Evolutionary conservation across 2,113 vertebrate genomes (phyloP), one percentile per base, ranked within the genome.

Genomic region (Phylloscopus trochiloides): DNA sequence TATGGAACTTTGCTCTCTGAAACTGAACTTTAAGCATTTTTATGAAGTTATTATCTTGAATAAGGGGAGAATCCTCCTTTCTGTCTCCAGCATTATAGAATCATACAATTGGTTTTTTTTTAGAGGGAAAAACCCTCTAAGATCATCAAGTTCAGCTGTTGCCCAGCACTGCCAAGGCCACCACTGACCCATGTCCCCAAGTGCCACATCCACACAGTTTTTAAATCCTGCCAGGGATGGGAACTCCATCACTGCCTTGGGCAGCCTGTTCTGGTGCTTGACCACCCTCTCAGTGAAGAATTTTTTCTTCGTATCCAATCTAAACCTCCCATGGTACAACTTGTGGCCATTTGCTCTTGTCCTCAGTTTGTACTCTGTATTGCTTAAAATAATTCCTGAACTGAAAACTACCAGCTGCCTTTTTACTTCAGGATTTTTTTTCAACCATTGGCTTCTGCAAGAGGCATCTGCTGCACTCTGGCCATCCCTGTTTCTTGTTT

Each of bases 141-240:
- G 45, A 8, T n/a, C 6, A 4, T 34, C 6, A 1, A 31, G 19
- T 61, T 16, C 40, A 61, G 0, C n/a, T 3, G 1, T 17, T 29
- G 16, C 7, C 40, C 70, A 47, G 54, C 54, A 4, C 45, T 61
- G 29, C 54, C 54, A 34, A 7, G 25, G 47, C 54, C 70, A 68
- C n/a, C 70, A 10, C 29, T 34, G 16, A 11, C 17, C 42, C 31
- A 0, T 9, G 31, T 90, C 71, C 47, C 54, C 62, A 62, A 6
- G 78, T 54, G 47, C 47, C 70, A 90, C 70, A 34, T 82, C 40
- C 54, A 42, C 40, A 34, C 0, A 0, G 7, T 1, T 74, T 59
- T 52, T n/a, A 14, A n/a, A 12, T 52, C 38, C 24, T 12, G 2
- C 15, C 18, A 26, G 62, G 17, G 1, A 5, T 59, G 40, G 38